These are phyloP conservation scores for Dryobotodes eremita DNA, from an alignment of 2,888 invertebrate species.

Conservation along the genomic window DNA sequence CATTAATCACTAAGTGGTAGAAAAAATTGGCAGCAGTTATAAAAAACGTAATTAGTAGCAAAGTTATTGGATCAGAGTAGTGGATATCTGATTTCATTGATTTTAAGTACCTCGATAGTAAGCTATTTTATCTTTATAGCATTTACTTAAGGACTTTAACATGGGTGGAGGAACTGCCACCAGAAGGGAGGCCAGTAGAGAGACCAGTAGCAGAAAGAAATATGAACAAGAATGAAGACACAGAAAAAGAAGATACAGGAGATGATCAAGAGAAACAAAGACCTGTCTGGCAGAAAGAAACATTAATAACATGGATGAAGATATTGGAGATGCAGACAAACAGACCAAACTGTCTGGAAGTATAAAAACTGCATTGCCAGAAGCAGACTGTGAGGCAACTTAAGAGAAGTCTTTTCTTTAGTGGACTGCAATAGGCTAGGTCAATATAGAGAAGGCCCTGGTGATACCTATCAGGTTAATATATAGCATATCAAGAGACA, in stretches of 20 bases:
- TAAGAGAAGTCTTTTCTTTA: not conserved
- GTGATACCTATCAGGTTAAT: not conserved
- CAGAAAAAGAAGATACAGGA: not conserved
- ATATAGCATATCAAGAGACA: not conserved
- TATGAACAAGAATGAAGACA: not conserved
- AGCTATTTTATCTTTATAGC: slow-evolving; percentile 18
- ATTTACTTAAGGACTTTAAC: not conserved
- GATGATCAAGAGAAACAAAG: not conserved
- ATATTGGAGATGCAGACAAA: not conserved
- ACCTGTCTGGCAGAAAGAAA: not conserved
- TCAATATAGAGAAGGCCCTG: not conserved
- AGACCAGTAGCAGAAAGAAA: not conserved
- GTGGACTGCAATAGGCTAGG: not conserved
- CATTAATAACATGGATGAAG: not conserved
- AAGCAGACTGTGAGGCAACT: not conserved
- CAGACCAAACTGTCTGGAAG: no score
- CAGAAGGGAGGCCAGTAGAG: not conserved
- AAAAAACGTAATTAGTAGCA: slow-evolving; percentile 55
- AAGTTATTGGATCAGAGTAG: slow-evolving; percentile 54
- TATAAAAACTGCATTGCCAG: not conserved
- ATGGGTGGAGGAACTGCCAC: not conserved
- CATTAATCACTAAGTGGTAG: slow-evolving; percentile 58
- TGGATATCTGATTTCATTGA: slow-evolving; percentile 55
- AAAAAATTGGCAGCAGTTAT: slow-evolving; percentile 58
- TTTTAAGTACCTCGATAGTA: slow-evolving; percentile 27